Evolutionary conservation across 2,888 invertebrate species (phyloP).

Genomic region (Lamproptera curius): DNA sequence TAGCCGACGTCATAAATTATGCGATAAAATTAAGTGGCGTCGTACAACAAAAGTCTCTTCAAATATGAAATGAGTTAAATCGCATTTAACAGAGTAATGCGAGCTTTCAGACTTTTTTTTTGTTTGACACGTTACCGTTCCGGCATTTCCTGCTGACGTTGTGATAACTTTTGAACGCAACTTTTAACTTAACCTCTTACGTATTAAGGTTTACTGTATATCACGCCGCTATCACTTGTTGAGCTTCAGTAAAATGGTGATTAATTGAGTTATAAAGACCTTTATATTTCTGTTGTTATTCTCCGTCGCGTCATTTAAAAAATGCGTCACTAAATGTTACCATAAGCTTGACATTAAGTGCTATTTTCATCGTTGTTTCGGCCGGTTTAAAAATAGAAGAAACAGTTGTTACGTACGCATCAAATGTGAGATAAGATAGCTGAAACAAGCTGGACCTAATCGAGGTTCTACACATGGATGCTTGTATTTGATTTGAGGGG

Average conservation of each 20-base stretch:
- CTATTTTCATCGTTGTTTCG: slow-evolving; percentile 30
- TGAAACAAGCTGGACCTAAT: background rate
- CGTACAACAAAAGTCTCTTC: slow-evolving; percentile 59
- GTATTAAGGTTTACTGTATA: slow-evolving; percentile 21
- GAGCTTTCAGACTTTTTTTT: slow-evolving; percentile 72
- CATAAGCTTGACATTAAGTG: slow-evolving; percentile 41
- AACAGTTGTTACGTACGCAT: slow-evolving; percentile 12
- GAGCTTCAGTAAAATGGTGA: slow-evolving; percentile 57
- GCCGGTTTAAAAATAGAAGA: slow-evolving; percentile 25
- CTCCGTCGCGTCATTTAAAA: slow-evolving; percentile 55
- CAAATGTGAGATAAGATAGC: slow-evolving; percentile 2
- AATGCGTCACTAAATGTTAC: slow-evolving; percentile 48
- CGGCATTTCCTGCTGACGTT: slow-evolving; percentile 72
- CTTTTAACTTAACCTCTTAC: slow-evolving; percentile 35
- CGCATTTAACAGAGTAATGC: slow-evolving; percentile 70
- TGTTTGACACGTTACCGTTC: slow-evolving; percentile 61
- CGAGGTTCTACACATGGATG: background rate
- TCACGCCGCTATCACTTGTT: slow-evolving; percentile 23
- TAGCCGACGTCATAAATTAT: slow-evolving; percentile 40
- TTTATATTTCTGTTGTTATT: slow-evolving; percentile 69
- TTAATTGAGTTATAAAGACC: slow-evolving; percentile 72
- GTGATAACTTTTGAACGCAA: slow-evolving; percentile 24
- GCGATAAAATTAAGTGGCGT: slow-evolving; percentile 63
- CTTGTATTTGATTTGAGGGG: slow-evolving; percentile 20
- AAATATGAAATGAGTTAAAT: slow-evolving; percentile 75